phyloP scores from a whole-genome alignment of 1,140 invertebrate species.

The Drosophila nigrodunni region DNA sequence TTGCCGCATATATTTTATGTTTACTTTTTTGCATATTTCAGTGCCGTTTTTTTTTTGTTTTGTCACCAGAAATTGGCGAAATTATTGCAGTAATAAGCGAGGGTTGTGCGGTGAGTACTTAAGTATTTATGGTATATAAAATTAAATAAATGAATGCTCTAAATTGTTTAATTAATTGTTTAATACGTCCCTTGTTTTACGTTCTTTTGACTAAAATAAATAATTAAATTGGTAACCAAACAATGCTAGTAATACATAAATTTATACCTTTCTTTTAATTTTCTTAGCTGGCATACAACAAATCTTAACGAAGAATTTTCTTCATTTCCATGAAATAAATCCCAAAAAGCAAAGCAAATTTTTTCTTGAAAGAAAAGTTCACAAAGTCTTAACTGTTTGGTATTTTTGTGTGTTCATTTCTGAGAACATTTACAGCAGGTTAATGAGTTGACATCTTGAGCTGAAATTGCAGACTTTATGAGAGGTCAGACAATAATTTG shows the following conservation, averaged over 20 bases:
- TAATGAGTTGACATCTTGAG: not conserved
- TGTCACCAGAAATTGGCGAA: constrained; percentile 53
- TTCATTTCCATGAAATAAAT: too few species aligned
- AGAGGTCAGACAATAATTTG: constrained; percentile 8
- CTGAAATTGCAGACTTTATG: constrained; percentile 11
- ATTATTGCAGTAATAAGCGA: constrained; percentile 51
- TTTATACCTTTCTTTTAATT: too few species aligned
- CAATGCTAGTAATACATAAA: too few species aligned
- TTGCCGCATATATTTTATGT: constrained; percentile 66
- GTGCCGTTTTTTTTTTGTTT: constrained; percentile 26
- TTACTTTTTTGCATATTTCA: constrained; percentile 55
- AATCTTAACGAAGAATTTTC: too few species aligned
- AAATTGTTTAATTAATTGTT: not conserved
- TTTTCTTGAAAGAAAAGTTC: not conserved
- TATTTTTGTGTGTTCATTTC: not conserved
- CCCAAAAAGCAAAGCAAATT: too few species aligned
- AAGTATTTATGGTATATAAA: not conserved
- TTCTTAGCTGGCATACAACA: too few species aligned
- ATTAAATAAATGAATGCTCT: not conserved
- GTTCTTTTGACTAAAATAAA: too few species aligned
- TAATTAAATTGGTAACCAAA: too few species aligned
- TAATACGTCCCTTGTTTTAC: too few species aligned
- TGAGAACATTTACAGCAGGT: not conserved
- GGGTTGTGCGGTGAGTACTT: constrained; percentile 5
- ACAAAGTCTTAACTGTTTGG: not conserved